phyloP scores from a whole-genome alignment of 2,888 invertebrate genomes.

The Apoderus coryli region DNA sequence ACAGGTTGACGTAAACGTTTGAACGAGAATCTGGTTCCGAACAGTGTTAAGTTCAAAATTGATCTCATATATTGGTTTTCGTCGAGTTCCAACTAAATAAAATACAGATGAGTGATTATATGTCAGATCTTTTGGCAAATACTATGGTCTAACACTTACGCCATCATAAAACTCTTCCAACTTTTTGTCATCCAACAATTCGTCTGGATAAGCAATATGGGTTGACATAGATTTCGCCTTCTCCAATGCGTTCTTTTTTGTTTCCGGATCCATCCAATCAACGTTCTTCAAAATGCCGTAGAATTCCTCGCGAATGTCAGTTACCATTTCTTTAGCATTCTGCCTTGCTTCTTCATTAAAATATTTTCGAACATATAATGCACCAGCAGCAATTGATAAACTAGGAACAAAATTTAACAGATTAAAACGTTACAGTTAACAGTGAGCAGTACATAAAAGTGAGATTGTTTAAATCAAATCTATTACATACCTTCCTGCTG shows the following conservation, averaged over 20 bases:
- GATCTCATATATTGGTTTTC: slow-evolving; percentile 58
- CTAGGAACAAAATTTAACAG: slow-evolving; percentile 29
- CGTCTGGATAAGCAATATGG: slow-evolving; percentile 87
- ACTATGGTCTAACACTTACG: slow-evolving; percentile 33
- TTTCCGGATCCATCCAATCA: slow-evolving; percentile 87
- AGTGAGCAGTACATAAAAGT: background rate
- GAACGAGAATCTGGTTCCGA: slow-evolving; percentile 68
- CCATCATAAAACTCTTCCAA: slow-evolving; percentile 64
- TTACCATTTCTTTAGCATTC: slow-evolving; percentile 76
- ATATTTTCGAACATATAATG: slow-evolving; percentile 75
- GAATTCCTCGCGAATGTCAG: slow-evolving; percentile 71
- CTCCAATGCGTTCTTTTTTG: slow-evolving; percentile 58
- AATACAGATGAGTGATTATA: slow-evolving; percentile 6
- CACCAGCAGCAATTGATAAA: slow-evolving; percentile 62
- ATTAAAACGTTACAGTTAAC: background rate
- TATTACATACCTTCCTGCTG: slow-evolving; percentile 49
- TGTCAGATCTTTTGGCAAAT: slow-evolving; percentile 4
- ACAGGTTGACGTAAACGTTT: slow-evolving; percentile 61
- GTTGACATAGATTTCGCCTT: slow-evolving; percentile 74
- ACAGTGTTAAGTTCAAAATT: slow-evolving; percentile 60
- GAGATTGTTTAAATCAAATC: background rate
- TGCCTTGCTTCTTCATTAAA: slow-evolving; percentile 75
- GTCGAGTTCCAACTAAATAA: slow-evolving; percentile 50
- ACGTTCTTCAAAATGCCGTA: slow-evolving; percentile 61
- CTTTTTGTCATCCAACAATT: slow-evolving; percentile 68